These are phyloP conservation scores for Molossus molossus DNA, from an alignment of 2,797 vertebrate species.

Conservation along the genomic window DNA sequence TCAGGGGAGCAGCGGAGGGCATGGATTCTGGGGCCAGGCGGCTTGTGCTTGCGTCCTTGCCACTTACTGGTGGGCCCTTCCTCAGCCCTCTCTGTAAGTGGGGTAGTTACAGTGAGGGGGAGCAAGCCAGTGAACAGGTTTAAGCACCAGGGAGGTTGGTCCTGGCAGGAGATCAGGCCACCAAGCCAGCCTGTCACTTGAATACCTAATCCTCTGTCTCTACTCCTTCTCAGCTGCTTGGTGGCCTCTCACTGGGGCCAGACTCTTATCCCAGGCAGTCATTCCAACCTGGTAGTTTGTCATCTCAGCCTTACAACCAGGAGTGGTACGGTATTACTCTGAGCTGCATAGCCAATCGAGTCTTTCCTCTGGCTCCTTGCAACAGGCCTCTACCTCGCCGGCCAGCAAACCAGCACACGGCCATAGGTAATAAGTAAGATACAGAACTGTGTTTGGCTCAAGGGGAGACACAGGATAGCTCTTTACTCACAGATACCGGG, in stretches of 20 bases:
- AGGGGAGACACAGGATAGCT: neutral
- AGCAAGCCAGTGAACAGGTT: neutral
- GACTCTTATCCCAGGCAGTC: neutral
- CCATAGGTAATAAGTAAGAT: neutral
- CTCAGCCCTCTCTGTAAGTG: neutral
- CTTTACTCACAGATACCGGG: neutral
- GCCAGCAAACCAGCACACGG: neutral
- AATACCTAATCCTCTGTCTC: neutral
- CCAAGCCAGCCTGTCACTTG: neutral
- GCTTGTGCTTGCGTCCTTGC: neutral
- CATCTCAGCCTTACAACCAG: neutral
- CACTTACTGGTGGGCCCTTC: neutral
- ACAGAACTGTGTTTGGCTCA: neutral
- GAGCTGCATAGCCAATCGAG: neutral
- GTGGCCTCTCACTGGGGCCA: neutral
- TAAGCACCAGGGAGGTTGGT: neutral
- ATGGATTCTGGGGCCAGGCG: neutral
- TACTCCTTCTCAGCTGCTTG: neutral
- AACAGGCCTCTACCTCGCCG: neutral
- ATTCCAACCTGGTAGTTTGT: neutral
- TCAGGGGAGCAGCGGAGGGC: too few species aligned
- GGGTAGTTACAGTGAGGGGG: neutral
- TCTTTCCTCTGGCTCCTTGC: neutral
- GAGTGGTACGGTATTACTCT: neutral
- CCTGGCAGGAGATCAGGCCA: conserved; percentile 12